These are phyloP conservation scores for Alloscopus bannaensis DNA, from an alignment of 2,888 invertebrate species.

Conservation along the genomic window DNA sequence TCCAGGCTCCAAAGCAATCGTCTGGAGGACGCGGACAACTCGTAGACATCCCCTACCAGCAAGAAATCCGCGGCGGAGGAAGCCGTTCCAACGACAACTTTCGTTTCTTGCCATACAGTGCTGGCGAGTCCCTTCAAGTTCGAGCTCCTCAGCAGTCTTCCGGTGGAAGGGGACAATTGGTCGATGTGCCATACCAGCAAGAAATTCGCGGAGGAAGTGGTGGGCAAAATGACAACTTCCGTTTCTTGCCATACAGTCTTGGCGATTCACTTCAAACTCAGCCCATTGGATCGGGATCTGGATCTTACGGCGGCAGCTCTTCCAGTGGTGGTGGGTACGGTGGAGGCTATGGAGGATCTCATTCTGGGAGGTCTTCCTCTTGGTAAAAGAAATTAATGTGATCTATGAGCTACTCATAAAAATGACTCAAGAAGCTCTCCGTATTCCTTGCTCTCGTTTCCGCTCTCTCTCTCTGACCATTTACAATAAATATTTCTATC, in stretches of 20 bases:
- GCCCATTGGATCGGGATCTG: not conserved
- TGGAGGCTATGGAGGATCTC: not conserved
- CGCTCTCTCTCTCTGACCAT: not conserved
- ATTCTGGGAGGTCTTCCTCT: not conserved
- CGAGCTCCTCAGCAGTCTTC: conserved; percentile 14
- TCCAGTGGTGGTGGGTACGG: not conserved
- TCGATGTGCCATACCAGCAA: conserved; percentile 7
- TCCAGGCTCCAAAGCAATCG: conserved; percentile 9
- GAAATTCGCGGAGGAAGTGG: conserved; percentile 16
- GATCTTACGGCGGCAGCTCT: not conserved
- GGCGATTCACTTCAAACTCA: conserved; percentile 25
- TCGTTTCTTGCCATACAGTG: conserved; percentile 21
- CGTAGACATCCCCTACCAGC: conserved; percentile 12
- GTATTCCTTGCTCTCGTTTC: not conserved
- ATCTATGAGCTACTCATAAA: no score
- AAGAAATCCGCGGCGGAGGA: conserved; percentile 3
- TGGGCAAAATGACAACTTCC: not conserved
- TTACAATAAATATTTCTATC: no score
- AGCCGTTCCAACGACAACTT: not conserved
- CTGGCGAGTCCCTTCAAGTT: conserved; percentile 29
- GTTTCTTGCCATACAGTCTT: conserved; percentile 18
- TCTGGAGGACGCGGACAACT: conserved; percentile 17
- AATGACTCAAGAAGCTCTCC: no score
- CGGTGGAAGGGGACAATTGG: not conserved
- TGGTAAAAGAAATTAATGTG: not conserved